phyloP scores from a whole-genome alignment of 1,140 invertebrate species.

The Monochamus saltuarius region DNA sequence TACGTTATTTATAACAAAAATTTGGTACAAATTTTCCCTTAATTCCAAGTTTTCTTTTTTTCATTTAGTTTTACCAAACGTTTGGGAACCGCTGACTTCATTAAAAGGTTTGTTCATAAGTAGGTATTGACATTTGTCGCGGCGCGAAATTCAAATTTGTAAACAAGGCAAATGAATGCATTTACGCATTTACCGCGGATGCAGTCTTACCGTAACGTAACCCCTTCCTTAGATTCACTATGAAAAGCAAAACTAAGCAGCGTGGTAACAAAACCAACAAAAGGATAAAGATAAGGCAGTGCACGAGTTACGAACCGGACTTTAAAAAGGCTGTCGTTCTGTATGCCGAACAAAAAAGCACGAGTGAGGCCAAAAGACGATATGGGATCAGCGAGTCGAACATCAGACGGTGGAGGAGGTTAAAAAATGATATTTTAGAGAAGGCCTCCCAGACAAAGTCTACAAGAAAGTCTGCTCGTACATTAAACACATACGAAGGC shows the following conservation, averaged over 20 bases:
- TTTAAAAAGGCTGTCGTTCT: constrained; percentile 43
- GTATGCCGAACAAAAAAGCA: constrained; percentile 41
- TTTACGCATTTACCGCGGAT: background rate
- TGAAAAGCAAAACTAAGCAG: background rate
- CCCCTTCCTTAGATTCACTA: no score
- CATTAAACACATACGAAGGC: no score
- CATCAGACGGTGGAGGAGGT: constrained; percentile 39
- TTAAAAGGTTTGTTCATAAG: constrained; percentile 19
- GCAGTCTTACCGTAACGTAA: no score
- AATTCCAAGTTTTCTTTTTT: constrained; percentile 8
- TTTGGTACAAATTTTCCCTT: background rate
- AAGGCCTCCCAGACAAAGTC: constrained; percentile 7
- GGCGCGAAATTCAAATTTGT: constrained; percentile 22
- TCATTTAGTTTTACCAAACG: constrained; percentile 14
- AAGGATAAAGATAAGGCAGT: constrained; percentile 4
- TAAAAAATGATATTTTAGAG: constrained; percentile 33
- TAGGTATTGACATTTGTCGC: constrained; percentile 10
- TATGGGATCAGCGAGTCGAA: constrained; percentile 41
- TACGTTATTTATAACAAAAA: background rate
- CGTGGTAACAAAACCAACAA: background rate
- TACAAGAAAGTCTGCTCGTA: no score
- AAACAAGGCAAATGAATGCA: constrained; percentile 10
- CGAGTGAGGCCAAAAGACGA: constrained; percentile 33
- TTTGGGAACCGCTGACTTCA: constrained; percentile 32
- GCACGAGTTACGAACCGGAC: constrained; percentile 30